These are phyloP conservation scores for Plebejus argus DNA, from an alignment of 2,888 invertebrate genomes.

Conservation along the genomic window DNA sequence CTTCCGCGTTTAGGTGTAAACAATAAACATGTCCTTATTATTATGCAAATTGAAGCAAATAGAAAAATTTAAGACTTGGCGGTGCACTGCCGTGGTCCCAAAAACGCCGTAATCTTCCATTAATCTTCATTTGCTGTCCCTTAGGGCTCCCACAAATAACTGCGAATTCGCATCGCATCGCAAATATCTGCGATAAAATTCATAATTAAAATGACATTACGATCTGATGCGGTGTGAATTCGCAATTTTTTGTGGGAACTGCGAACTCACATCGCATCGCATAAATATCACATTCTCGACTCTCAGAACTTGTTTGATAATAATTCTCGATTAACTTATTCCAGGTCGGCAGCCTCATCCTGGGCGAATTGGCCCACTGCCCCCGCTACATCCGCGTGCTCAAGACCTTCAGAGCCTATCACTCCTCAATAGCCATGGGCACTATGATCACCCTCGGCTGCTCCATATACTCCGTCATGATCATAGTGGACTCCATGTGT, in stretches of 20 bases:
- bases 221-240: no score
- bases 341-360: slow-evolving; percentile 85
- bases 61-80: no score
- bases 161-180: no score
- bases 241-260: no score
- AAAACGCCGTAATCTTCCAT: no score
- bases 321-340: slow-evolving; percentile 45
- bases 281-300: background rate
- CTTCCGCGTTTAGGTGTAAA: background rate
- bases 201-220: no score
- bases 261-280: no score
- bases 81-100: no score
- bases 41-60: no score
- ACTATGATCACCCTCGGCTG: slow-evolving; percentile 83
- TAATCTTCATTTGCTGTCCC: background rate
- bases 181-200: no score
- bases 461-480: slow-evolving; percentile 73
- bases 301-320: background rate
- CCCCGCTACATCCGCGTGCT: slow-evolving; percentile 90
- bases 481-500: slow-evolving; percentile 73
- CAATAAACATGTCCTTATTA: background rate
- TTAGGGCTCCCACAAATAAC: no score
- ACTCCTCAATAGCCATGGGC: slow-evolving; percentile 89
- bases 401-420: slow-evolving; percentile 87
- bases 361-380: slow-evolving; percentile 87